These are phyloP conservation scores for Aplysina aerophoba DNA, from an alignment of 37 sponge, comb jelly and placozoan species.

Conservation along the genomic window DNA sequence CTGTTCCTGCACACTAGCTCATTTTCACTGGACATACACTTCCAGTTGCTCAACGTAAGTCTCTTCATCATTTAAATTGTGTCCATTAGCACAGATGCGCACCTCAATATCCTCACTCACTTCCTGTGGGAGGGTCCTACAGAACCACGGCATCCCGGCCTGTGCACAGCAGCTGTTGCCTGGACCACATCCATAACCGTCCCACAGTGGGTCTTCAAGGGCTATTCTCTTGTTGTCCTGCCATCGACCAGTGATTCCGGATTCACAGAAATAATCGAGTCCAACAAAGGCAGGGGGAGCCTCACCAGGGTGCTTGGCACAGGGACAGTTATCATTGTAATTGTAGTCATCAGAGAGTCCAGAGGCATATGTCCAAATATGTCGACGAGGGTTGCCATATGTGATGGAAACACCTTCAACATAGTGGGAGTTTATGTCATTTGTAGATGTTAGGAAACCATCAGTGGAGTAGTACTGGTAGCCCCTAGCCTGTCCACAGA, in stretches of 20 bases:
- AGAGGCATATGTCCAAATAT: conserved; percentile 36
- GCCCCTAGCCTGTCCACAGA: conserved; percentile 23
- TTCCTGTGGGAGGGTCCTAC: conserved; percentile 26
- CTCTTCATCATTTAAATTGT: not conserved
- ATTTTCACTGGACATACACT: not conserved
- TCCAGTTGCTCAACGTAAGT: not conserved
- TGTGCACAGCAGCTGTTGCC: conserved; percentile 36
- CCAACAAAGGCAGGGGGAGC: conserved; percentile 34
- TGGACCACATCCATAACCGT: conserved; percentile 22
- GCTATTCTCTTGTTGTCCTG: too few relatives aligned
- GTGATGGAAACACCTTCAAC: conserved; percentile 41
- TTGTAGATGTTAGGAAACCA: not conserved
- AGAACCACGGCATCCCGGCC: conserved; percentile 31
- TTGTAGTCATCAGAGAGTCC: conserved; percentile 30
- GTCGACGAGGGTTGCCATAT: conserved; percentile 28
- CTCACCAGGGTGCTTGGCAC: conserved; percentile 25
- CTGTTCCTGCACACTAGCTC: too few relatives aligned
- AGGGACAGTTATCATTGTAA: conserved; percentile 21
- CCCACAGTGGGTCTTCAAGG: conserved; percentile 25
- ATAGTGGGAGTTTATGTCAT: conserved; percentile 25
- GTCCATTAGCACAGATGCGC: not conserved
- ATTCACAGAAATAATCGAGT: conserved; percentile 31
- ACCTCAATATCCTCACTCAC: conserved; percentile 16
- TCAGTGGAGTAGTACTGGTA: not conserved
- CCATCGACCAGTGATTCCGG: conserved; percentile 21